Evolutionary conservation across 2,888 invertebrate genomes (phyloP), one percentile per base, ranked within the genome.

Genomic region (Pheosia tremula): DNA sequence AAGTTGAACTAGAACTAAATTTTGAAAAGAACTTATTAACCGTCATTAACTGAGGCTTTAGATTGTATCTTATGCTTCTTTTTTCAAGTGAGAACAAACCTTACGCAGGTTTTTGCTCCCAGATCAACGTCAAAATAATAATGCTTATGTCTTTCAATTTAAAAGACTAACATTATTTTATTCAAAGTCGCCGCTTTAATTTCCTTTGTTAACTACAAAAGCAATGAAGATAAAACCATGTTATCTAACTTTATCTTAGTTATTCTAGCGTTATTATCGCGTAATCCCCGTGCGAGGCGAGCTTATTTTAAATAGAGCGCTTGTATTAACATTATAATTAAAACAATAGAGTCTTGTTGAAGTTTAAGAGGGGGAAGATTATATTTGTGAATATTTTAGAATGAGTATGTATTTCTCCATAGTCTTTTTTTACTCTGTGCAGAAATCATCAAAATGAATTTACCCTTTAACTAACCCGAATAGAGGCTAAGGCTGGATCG

Each of bases 211-310:
- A 43, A 41, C 24, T 38, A 43, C 55, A 41, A 56, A 55, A 63
- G 59, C 58, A 69, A 65, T 59, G 60, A 56, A 61, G 59, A 53
- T 69, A 61, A 62, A 57, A 43, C 36, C 9, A 11, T 57, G 49
- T 66, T 64, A 59, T 67, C 62, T 62, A 36, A 59, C 49, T 55
- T 63, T 66, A 70, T 71, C 72, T 62, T 64, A 69, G 64, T 75
- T 68, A 59, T 66, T 66, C 67, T 71, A 66, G 69, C 66, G 58
- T 49, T 58, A 57, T 53, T 63, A 69, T 66, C 45, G 63, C 68
- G 64, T 80, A 82, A 83, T 77, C 82, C 62, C 67, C 76, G 81
- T 83, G 82, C 58, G 81, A 81, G 62, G 60, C 57, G 50, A 45
- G 47, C 59, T 57, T 66, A 65, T 47, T 13, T 56, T 60, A 37